phyloP scores from a whole-genome alignment of 1,140 invertebrate species.

The Magallana angulata region DNA sequence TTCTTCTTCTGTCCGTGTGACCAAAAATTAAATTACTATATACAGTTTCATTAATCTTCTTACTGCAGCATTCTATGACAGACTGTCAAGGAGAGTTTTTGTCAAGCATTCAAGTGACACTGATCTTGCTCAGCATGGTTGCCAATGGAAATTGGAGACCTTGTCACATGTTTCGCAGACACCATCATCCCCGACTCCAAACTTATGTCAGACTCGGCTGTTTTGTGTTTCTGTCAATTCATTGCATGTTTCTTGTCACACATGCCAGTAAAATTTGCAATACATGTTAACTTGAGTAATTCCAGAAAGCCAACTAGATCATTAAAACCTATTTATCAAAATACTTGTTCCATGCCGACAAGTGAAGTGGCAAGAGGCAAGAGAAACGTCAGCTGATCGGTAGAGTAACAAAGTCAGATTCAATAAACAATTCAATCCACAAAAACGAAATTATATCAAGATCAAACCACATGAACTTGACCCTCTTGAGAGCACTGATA shows the following conservation, averaged over 20 bases:
- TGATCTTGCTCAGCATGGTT: background rate
- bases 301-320: background rate
- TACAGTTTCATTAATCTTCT: background rate
- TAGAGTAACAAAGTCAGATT: too few relatives aligned
- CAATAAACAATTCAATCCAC: too few relatives aligned
- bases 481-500: too few relatives aligned
- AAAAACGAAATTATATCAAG: too few relatives aligned
- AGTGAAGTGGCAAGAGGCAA: background rate
- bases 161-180: constrained; percentile 19
- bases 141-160: constrained; percentile 23
- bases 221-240: constrained; percentile 27
- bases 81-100: background rate
- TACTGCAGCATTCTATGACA: background rate
- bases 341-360: background rate
- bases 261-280: background rate
- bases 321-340: constrained; percentile 35
- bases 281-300: constrained; percentile 7
- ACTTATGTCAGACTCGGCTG: background rate
- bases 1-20: background rate
- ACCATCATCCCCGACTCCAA: background rate
- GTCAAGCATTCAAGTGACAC: constrained; percentile 32
- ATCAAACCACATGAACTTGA: too few relatives aligned
- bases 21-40: constrained; percentile 14
- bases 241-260: constrained; percentile 17
- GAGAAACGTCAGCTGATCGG: too few relatives aligned